Evolutionary conservation across 2,888 invertebrate species (phyloP), one percentile per base, ranked within the genome.

Genomic region (Pocota personata): DNA sequence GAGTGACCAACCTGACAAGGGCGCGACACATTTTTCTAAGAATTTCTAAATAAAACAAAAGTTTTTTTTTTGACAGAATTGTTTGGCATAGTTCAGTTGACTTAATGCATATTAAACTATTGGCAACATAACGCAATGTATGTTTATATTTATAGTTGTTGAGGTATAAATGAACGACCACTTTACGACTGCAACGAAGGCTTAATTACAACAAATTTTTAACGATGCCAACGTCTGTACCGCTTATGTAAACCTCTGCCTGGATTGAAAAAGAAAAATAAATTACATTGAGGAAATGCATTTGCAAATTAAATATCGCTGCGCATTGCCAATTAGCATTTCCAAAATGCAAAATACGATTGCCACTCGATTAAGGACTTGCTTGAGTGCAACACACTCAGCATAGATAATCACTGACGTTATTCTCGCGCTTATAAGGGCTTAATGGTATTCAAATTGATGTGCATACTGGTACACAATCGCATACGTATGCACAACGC

Each of bases 391-490:
- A 12, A 27, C 55, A 19, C 57, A 57, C 3, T 30, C 55, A 35
- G 52, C 52, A 55, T 52, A 43, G 64, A 64, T 75, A 75, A 64
- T 64, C 55, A 75, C 67, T 32, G 37, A 43, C 52, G 50, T 35
- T 60, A 67, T 19, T 52, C 35, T 30, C 21, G 8, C 32, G 60
- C 27, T 32, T 52, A 52, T 67, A 52, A 67, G 30, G 75, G 55
- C 62, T 21, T 77, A 82, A 82, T 82, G 82, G 62, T 10, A 77
- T 82, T 77, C 82, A 76, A 77, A 69, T 69, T 48, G 62, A 60
- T 67, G 43, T 75, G 50, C 55, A 46, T 24, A 27, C 19, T 43
- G n/a, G n/a, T n/a, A 0, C 24, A 4, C 24, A 24, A 24, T 48
- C 19, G 3, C 32, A 48, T 60, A 66, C 30, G 52, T 37, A 14